Conservation (phyloP, 2,888 invertebrate genomes). For the Stenchaetothrips biformis region DNA sequence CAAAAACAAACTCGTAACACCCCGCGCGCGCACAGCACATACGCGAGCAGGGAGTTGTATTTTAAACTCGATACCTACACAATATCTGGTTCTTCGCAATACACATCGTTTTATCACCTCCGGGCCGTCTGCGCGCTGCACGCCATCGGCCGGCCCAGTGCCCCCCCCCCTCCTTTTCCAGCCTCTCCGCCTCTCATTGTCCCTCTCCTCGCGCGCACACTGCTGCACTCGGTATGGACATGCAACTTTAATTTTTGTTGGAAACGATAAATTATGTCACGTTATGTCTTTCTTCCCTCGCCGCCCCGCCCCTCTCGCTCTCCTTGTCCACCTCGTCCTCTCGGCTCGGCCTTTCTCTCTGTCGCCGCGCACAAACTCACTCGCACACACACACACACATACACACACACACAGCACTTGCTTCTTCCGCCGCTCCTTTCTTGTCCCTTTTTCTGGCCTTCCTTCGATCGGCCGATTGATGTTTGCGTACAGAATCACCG, state of each 20-base stretch:
- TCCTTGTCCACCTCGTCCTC: too few relatives aligned
- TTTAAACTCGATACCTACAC: conserved; percentile 4
- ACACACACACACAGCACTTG: too few relatives aligned
- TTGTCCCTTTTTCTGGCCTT: not conserved
- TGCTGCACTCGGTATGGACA: conserved; percentile 5
- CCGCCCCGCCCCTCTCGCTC: not conserved
- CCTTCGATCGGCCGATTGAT: conserved; percentile 18
- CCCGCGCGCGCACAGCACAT: too few relatives aligned
- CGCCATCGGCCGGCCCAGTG: not conserved
- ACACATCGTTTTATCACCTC: conserved; percentile 16
- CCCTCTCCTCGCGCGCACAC: not conserved
- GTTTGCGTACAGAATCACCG: conserved; percentile 19
- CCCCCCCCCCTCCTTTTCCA: not conserved
- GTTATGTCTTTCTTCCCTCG: conserved; percentile 19
- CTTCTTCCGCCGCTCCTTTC: not conserved
- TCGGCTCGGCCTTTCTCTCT: too few relatives aligned
- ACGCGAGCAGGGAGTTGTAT: not conserved
- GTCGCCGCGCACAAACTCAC: too few relatives aligned
- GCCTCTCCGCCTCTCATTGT: not conserved
- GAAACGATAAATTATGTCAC: conserved; percentile 25
- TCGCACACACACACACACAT: too few relatives aligned
- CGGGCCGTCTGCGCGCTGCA: not conserved
- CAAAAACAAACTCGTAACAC: not conserved
- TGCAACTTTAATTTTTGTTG: conserved; percentile 25
- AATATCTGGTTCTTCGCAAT: not conserved